phyloP scores from a whole-genome alignment of 2,888 invertebrate genomes.

The Ceraclea dissimilis region DNA sequence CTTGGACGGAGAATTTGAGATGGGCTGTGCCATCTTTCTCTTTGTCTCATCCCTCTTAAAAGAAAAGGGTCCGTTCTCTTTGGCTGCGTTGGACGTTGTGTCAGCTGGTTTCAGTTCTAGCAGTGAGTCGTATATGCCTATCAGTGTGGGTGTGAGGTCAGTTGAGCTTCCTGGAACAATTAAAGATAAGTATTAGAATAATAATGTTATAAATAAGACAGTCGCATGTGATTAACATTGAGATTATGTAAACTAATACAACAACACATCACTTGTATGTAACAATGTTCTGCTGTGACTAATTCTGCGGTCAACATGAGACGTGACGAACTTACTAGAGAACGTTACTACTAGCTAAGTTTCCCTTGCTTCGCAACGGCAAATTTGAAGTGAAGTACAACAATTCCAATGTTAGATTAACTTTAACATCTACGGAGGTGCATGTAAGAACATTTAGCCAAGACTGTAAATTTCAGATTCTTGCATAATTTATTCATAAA shows the following conservation, averaged over 20 bases:
- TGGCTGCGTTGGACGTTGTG: conserved; percentile 9
- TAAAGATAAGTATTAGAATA: conserved; percentile 18
- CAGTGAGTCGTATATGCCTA: conserved; percentile 81
- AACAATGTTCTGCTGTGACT: too few relatives aligned
- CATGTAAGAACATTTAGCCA: too few relatives aligned
- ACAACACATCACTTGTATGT: neutral
- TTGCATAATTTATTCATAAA: too few relatives aligned
- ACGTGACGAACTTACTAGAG: too few relatives aligned
- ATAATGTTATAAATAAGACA: neutral
- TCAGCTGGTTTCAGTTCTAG: conserved; percentile 34
- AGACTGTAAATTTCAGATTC: too few relatives aligned
- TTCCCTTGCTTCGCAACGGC: too few relatives aligned
- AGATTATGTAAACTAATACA: neutral
- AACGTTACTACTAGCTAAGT: too few relatives aligned
- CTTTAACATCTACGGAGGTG: too few relatives aligned
- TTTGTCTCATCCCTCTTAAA: conserved; percentile 21
- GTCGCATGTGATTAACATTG: neutral
- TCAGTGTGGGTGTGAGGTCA: conserved; percentile 77
- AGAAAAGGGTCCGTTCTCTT: conserved; percentile 6
- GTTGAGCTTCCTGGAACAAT: conserved; percentile 72
- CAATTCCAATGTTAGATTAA: too few relatives aligned
- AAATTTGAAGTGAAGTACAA: too few relatives aligned
- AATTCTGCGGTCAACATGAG: too few relatives aligned
- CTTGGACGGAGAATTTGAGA: conserved; percentile 29
- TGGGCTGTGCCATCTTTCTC: conserved; percentile 21